A percentile compares a stretch with the other conserved stretches of the same genome.
Conservation (phyloP, 2,888 invertebrate genomes). For the Harpalus rufipes region DNA sequence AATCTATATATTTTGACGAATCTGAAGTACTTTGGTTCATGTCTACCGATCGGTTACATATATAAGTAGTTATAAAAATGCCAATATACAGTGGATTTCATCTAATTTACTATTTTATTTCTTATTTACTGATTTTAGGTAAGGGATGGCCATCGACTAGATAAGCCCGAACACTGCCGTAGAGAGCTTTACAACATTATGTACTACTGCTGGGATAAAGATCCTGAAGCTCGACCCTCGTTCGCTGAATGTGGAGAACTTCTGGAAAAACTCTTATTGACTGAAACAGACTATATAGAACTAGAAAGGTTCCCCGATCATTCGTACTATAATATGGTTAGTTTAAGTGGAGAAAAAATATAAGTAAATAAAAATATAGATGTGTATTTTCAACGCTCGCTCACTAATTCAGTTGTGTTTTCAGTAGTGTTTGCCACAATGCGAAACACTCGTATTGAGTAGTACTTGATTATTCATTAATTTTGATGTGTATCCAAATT, state of each 20-base stretch:
- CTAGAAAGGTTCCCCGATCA: slow-evolving; percentile 95
- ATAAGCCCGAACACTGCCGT: slow-evolving; percentile 96
- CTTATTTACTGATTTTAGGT: slow-evolving; percentile 79
- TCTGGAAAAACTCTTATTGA: slow-evolving; percentile 90
- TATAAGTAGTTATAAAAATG: too few relatives aligned
- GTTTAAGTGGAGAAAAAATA: slow-evolving; percentile 90
- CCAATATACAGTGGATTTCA: too few relatives aligned
- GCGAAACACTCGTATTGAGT: background rate
- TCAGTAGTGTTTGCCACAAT: background rate
- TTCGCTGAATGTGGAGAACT: slow-evolving; percentile 90
- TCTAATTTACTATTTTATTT: too few relatives aligned
- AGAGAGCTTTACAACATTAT: slow-evolving; percentile 95
- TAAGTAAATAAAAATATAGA: slow-evolving; percentile 73
- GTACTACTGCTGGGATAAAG: slow-evolving; percentile 97
- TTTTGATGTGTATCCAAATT: background rate
- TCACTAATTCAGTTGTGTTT: slow-evolving; percentile 33
- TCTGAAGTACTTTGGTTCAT: too few relatives aligned
- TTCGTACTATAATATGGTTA: slow-evolving; percentile 92
- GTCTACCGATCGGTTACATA: too few relatives aligned
- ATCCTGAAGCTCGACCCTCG: slow-evolving; percentile 89
- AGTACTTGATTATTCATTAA: background rate
- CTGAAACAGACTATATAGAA: slow-evolving; percentile 96
- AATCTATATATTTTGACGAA: too few relatives aligned
- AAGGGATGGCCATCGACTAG: slow-evolving; percentile 92
- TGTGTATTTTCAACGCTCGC: background rate